Percentiles rank a stretch among this genome's conserved stretches.
These are phyloP conservation scores for Aspiorhynchus laticeps DNA, from an alignment of 2,113 vertebrate genomes.

Conservation along the genomic window DNA sequence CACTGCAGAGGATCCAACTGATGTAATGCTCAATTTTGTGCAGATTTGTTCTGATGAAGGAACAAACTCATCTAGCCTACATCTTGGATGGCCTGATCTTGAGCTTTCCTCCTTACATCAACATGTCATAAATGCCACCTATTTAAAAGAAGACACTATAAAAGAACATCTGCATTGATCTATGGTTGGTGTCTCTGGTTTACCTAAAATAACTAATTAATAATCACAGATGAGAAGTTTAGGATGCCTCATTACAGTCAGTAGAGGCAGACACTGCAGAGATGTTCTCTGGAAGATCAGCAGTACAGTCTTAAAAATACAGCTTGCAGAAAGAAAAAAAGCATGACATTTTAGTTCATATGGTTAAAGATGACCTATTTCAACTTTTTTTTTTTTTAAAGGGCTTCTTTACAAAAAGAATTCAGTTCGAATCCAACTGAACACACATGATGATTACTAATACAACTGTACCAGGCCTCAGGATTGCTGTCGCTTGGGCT, in stretches of 20 bases:
- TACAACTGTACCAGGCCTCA: not conserved
- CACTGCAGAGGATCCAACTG: no score
- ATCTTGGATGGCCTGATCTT: no score
- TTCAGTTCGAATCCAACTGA: not conserved
- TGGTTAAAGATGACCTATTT: not conserved
- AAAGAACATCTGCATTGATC: not conserved
- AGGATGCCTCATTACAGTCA: not conserved
- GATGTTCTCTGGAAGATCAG: not conserved
- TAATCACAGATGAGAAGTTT: not conserved
- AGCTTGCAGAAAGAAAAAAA: not conserved
- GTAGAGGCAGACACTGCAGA: not conserved
- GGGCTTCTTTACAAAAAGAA: not conserved
- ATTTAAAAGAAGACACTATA: not conserved
- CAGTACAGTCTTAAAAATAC: not conserved
- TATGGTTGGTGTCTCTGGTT: not conserved
- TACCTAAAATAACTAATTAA: not conserved
- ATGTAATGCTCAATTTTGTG: no score
- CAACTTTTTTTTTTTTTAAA: not conserved
- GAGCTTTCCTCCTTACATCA: not conserved
- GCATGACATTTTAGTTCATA: not conserved
- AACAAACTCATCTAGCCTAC: no score
- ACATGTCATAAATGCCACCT: not conserved
- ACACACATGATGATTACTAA: not conserved
- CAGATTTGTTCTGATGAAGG: no score
- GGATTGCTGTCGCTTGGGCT: not conserved